Evolutionary conservation across 2,113 vertebrate species (phyloP), one percentile per base, ranked within the genome.

Genomic region (Choloepus hoffmanni): DNA sequence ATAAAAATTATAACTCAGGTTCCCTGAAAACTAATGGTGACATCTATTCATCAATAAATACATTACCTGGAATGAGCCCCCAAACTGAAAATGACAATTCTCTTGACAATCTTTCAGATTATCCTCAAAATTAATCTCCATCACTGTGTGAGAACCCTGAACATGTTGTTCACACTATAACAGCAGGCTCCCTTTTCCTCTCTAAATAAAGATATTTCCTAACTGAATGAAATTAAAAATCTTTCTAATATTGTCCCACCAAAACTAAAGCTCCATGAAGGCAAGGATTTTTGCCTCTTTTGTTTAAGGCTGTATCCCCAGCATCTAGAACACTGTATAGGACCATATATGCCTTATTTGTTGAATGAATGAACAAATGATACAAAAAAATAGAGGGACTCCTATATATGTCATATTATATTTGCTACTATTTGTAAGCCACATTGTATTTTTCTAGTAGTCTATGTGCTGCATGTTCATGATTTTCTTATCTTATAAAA

Each of bases 401-500:
- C 8, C 14, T 43, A 36, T 36, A 33, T 63, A 0, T 72, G 21
- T 72, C 45, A 85, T 5, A 48, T 40, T 33, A 19, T 43, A 10
- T 53, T 70, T 90, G 23, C 40, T 63, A 48, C 7, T 40, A 36
- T 43, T 23, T 28, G 15, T 82, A 96, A 63, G 36, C 40, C 28
- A 67, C 1, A 67, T 12, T n/a, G 1, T 40, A 82, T 26, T 85
- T 30, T 70, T 28, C 36, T 21, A 74, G 45, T 15, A 76, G 9
- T 45, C 92, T 87, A 70, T 89, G 30, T 68, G 95, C 85, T 70
- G 33, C 16, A 43, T 84, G 7, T 85, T 78, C 62, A 67, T 92
- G 48, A 86, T 60, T 92, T 85, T 85, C 18, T 36, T 62, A 67
- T 73, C 10, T 76, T 88, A 58, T 65, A 76, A 93, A 23, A 89